Evolutionary conservation across 2,888 invertebrate genomes (phyloP).

Genomic region (Cryptocephalus primarius): DNA sequence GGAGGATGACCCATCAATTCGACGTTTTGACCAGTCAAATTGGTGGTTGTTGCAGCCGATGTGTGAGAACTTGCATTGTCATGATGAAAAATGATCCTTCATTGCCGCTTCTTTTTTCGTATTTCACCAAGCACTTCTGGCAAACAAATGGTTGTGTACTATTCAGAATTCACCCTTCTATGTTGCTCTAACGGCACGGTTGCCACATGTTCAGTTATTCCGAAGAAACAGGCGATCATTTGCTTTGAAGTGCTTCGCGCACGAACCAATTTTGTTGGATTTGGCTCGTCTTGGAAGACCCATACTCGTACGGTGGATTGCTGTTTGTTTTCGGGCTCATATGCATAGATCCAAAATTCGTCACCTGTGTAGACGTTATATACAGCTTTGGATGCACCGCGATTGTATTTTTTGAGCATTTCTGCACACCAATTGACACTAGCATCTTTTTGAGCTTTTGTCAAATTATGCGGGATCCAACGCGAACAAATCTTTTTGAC

Average conservation of each 20-base stretch:
- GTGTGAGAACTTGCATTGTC: too few relatives aligned
- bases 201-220: slow-evolving; percentile 13
- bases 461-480: neutral
- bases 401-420: slow-evolving; percentile 1
- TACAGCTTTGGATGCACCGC: neutral
- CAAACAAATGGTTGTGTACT: neutral
- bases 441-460: neutral
- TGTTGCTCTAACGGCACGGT: slow-evolving; percentile 6
- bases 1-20: slow-evolving; percentile 4
- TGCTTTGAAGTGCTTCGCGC: slow-evolving; percentile 13
- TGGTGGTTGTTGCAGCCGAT: neutral
- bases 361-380: slow-evolving; percentile 1
- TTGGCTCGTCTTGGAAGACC: slow-evolving; percentile 16
- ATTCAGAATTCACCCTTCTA: neutral
- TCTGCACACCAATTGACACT: neutral
- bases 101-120: neutral
- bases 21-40: neutral
- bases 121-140: neutral
- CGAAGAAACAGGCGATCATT: slow-evolving; percentile 22
- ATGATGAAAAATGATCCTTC: neutral
- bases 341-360: slow-evolving; percentile 3
- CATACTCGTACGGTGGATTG: slow-evolving; percentile 10
- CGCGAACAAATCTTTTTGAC: too few relatives aligned
- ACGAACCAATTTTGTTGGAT: slow-evolving; percentile 17
- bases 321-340: slow-evolving; percentile 4